phyloP scores from a whole-genome alignment of 2,113 vertebrate species.

The Pan paniscus region DNA sequence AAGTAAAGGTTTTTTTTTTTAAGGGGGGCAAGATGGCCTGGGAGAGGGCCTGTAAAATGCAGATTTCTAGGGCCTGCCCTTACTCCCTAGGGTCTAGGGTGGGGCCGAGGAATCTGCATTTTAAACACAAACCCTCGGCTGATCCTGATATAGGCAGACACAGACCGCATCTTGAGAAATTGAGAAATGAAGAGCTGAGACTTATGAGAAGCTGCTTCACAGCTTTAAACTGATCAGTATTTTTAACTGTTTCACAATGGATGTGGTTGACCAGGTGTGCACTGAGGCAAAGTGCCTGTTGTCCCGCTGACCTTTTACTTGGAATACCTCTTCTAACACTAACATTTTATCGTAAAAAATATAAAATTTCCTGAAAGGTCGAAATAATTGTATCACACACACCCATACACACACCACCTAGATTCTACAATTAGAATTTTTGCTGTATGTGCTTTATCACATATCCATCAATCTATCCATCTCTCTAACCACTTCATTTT shows the following conservation, averaged over 20 bases:
- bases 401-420: not conserved
- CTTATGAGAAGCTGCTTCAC: not conserved
- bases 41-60: too few relatives aligned
- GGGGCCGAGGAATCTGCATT: not conserved
- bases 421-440: not conserved
- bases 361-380: not conserved
- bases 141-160: too few relatives aligned
- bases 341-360: not conserved
- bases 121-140: not conserved
- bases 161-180: not conserved
- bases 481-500: not conserved
- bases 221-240: not conserved
- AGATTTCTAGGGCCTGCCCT: not conserved
- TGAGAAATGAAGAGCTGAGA: not conserved
- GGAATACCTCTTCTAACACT: not conserved
- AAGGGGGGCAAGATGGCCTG: not conserved
- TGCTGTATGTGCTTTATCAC: not conserved
- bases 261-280: not conserved
- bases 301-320: not conserved
- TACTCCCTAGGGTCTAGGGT: too few relatives aligned
- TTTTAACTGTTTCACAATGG: not conserved
- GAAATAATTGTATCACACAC: not conserved
- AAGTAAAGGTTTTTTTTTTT: not conserved
- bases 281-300: not conserved
- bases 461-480: not conserved